phyloP scores from a whole-genome alignment of 1,140 invertebrate genomes.

The Eulimnadia texana region DNA sequence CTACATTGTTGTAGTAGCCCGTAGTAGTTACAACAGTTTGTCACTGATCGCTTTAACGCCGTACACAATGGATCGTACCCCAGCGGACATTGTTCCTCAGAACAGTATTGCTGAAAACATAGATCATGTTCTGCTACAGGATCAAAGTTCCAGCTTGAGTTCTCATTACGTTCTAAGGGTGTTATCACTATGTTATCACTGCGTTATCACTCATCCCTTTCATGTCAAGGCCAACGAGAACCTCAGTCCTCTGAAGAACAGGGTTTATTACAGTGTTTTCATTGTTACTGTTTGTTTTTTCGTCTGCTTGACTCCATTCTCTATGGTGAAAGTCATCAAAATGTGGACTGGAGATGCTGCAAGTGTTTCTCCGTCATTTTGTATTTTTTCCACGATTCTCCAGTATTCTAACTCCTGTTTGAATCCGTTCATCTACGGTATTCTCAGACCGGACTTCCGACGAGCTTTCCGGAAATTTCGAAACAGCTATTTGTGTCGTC shows the following conservation, averaged over 20 bases:
- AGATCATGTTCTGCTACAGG: too few relatives aligned
- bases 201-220: neutral
- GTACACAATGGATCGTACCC: neutral
- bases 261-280: slow-evolving; percentile 25
- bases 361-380: slow-evolving; percentile 24
- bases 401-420: slow-evolving; percentile 27
- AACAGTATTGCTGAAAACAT: too few relatives aligned
- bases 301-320: slow-evolving; percentile 30
- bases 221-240: neutral
- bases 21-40: neutral
- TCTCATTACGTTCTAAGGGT: too few relatives aligned
- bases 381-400: slow-evolving; percentile 24
- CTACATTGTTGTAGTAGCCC: slow-evolving; percentile 19
- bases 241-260: neutral
- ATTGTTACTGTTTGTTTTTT: slow-evolving; percentile 28
- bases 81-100: too few relatives aligned
- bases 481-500: too few relatives aligned
- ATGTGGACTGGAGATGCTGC: slow-evolving; percentile 18
- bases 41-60: neutral
- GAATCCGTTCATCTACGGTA: slow-evolving; percentile 31
- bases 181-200: too few relatives aligned
- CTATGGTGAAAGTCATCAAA: slow-evolving; percentile 30
- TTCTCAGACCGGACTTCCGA: slow-evolving; percentile 29
- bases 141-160: too few relatives aligned
- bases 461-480: neutral